Evolutionary conservation across 2,113 vertebrate species (phyloP).

Genomic region (Fregata magnificens): DNA sequence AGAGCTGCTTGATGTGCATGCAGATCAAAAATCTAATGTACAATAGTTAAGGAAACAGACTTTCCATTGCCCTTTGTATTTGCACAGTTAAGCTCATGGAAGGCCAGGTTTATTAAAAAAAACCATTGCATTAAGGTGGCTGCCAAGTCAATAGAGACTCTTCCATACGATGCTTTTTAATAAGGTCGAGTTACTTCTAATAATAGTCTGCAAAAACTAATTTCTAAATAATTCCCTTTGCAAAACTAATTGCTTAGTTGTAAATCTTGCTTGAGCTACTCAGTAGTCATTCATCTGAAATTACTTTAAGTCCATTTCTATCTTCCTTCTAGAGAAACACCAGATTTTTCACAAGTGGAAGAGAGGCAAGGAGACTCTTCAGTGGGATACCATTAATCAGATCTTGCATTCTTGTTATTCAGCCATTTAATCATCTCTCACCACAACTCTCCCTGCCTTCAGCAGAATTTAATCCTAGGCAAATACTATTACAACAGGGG

Average conservation of each 20-base stretch:
- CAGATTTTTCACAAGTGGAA: not conserved
- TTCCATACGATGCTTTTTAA: not conserved
- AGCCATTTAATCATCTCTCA: not conserved
- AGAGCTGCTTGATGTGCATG: not conserved
- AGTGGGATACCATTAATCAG: not conserved
- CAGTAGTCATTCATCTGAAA: not conserved
- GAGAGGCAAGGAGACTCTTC: not conserved
- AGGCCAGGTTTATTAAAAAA: not conserved
- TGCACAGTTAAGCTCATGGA: not conserved
- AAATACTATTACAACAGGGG: not conserved
- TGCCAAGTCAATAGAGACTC: not conserved
- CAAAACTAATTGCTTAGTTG: not conserved
- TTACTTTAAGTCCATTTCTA: not conserved
- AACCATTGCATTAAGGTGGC: not conserved
- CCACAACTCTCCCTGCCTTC: not conserved
- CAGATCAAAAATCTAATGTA: too few species aligned
- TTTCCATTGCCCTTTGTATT: not conserved
- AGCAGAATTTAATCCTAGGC: not conserved
- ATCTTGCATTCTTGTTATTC: not conserved
- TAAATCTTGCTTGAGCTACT: not conserved
- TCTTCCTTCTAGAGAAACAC: not conserved
- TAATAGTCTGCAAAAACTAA: not conserved
- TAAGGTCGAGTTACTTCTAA: not conserved
- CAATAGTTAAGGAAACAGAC: not conserved
- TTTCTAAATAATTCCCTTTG: not conserved